phyloP scores from a whole-genome alignment of 2,797 vertebrate genomes.

The Cyprinodon diabolis region DNA sequence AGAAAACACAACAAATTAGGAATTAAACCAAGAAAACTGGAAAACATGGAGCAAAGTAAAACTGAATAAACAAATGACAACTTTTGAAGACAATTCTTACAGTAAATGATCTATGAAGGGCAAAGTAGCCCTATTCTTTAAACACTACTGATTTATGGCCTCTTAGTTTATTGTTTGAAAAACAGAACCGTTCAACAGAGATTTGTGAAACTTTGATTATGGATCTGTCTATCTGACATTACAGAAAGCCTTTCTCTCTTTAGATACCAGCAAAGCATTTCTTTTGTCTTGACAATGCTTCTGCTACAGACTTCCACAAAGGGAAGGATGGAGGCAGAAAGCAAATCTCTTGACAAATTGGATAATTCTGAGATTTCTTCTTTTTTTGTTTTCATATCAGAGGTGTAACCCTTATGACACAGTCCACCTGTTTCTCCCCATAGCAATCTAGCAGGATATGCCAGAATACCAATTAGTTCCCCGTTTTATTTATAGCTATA shows the following conservation, averaged over 20 bases:
- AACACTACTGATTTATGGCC: not conserved
- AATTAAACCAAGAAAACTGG: too few relatives aligned
- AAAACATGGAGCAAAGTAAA: too few relatives aligned
- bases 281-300: not conserved
- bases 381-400: not conserved
- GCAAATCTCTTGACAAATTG: slow-evolving; percentile 25
- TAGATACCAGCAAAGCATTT: not conserved
- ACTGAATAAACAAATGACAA: not conserved
- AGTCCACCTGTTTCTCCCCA: not conserved
- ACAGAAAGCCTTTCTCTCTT: slow-evolving; percentile 8
- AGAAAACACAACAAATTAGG: too few relatives aligned
- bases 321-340: not conserved
- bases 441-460: not conserved
- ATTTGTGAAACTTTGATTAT: not conserved
- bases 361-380: slow-evolving; percentile 15
- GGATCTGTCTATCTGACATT: not conserved
- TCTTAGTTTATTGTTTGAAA: not conserved
- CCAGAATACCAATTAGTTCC: slow-evolving; percentile 5
- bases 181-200: not conserved
- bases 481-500: slow-evolving; percentile 4
- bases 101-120: not conserved
- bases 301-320: not conserved
- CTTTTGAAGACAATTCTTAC: not conserved
- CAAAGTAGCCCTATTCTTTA: not conserved
- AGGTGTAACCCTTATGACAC: slow-evolving; percentile 13